Evolutionary conservation across 2,888 invertebrate species (phyloP).

Genomic region (Perdita meconis): DNA sequence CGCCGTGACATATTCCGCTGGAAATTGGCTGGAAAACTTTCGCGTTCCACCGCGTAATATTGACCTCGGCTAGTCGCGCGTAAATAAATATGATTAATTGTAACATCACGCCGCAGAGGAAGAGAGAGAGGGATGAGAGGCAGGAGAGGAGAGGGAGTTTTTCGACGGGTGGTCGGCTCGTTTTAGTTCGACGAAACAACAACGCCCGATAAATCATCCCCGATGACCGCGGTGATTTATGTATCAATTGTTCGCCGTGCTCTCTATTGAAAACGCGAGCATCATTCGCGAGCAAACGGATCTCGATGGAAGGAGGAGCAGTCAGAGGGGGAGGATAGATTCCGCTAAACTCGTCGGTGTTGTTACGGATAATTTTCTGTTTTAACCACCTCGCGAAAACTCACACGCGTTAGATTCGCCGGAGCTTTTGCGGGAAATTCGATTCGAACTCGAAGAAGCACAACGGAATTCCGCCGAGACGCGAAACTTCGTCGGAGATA

Average conservation of each 20-base stretch:
- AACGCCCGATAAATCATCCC: slow-evolving; percentile 42
- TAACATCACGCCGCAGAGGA: slow-evolving; percentile 12
- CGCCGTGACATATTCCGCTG: slow-evolving; percentile 1
- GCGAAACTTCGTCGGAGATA: neutral
- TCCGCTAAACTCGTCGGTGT: neutral
- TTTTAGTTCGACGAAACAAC: slow-evolving; percentile 32
- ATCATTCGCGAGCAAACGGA: slow-evolving; percentile 30
- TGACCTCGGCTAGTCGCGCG: slow-evolving; percentile 35
- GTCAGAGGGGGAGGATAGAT: neutral
- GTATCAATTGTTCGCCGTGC: slow-evolving; percentile 49
- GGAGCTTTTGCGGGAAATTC: neutral
- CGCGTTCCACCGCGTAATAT: slow-evolving; percentile 34
- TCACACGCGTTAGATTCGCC: neutral
- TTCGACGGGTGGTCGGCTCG: slow-evolving; percentile 16
- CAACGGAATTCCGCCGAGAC: neutral
- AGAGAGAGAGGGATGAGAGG: too few relatives aligned
- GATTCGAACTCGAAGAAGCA: slow-evolving; percentile 7
- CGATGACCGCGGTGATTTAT: slow-evolving; percentile 49
- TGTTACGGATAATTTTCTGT: slow-evolving; percentile 14
- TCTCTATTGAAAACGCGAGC: slow-evolving; percentile 35
- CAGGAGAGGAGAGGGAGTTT: slow-evolving; percentile 10
- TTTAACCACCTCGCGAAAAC: neutral
- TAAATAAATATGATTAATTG: slow-evolving; percentile 57
- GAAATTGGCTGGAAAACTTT: slow-evolving; percentile 36
- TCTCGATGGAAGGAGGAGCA: slow-evolving; percentile 1